A percentile compares a stretch with the other conserved stretches of the same genome.
phyloP scores from a whole-genome alignment of 1,140 invertebrate species.

The Drosophila nasuta region DNA sequence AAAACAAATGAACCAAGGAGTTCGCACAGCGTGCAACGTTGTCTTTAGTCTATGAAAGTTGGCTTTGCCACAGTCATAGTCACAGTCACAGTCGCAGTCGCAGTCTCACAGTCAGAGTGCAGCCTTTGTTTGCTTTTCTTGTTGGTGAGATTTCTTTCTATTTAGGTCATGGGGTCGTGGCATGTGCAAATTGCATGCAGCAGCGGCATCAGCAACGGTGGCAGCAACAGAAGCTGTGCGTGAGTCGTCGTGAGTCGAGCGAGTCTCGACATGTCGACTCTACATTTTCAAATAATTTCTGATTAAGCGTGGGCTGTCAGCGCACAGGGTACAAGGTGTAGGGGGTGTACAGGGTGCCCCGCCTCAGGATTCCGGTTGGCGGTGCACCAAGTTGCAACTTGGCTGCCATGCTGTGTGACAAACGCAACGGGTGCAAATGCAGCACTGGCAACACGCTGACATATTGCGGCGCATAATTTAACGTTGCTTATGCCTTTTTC shows the following conservation, averaged over 20 bases:
- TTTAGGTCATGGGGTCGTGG: constrained; percentile 77
- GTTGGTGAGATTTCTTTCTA: constrained; percentile 66
- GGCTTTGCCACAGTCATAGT: constrained; percentile 40
- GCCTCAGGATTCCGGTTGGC: neutral
- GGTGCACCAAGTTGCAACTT: constrained; percentile 21
- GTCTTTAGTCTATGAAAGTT: constrained; percentile 70
- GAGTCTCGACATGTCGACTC: constrained; percentile 72
- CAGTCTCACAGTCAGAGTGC: constrained; percentile 31
- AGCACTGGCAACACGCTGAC: constrained; percentile 68
- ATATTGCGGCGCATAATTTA: constrained; percentile 80
- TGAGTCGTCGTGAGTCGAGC: constrained; percentile 57
- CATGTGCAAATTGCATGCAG: constrained; percentile 72
- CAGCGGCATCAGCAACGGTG: constrained; percentile 26
- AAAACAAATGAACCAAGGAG: constrained; percentile 69
- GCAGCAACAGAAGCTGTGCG: constrained; percentile 37
- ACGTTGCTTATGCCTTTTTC: constrained; percentile 64
- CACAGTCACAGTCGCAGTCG: constrained; percentile 27
- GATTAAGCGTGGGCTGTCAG: constrained; percentile 65
- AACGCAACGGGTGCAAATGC: constrained; percentile 71
- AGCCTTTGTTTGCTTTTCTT: constrained; percentile 69
- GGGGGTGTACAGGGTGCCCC: neutral
- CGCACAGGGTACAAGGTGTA: neutral
- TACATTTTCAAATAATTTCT: constrained; percentile 83
- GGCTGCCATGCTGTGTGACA: constrained; percentile 71
- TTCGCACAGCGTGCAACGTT: constrained; percentile 41